phyloP scores from a whole-genome alignment of 1,140 invertebrate genomes.

The Aphaenogaster floridana region DNA sequence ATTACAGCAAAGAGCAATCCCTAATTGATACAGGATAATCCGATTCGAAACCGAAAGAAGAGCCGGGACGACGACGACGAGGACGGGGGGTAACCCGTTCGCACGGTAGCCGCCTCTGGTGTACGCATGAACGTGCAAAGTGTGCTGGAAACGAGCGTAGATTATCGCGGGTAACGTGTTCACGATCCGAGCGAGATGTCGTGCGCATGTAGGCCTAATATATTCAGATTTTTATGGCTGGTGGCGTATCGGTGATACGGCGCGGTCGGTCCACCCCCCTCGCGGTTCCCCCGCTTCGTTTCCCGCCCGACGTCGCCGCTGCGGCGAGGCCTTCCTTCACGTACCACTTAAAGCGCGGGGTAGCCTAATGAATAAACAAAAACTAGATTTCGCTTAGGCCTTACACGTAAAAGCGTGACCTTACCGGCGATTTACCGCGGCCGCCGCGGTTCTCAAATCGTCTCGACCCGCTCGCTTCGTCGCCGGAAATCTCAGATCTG shows the following conservation, averaged over 20 bases:
- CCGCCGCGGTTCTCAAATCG: constrained; percentile 74
- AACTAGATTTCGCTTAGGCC: constrained; percentile 85
- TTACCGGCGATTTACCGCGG: constrained; percentile 79
- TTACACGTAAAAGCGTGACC: constrained; percentile 86
- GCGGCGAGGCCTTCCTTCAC: constrained; percentile 70
- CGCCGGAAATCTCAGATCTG: background rate
- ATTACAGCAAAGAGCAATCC: background rate
- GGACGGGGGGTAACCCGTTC: background rate
- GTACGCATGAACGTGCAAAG: constrained; percentile 74
- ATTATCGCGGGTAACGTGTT: constrained; percentile 82
- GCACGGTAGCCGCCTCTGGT: constrained; percentile 46
- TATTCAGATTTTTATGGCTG: constrained; percentile 87
- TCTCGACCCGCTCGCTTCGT: background rate
- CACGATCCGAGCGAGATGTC: constrained; percentile 82
- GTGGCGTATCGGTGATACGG: constrained; percentile 85
- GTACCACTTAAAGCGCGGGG: constrained; percentile 83
- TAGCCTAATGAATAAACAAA: constrained; percentile 87
- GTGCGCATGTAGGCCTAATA: constrained; percentile 84
- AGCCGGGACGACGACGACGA: background rate
- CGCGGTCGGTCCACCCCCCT: constrained; percentile 53
- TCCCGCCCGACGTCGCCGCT: constrained; percentile 37
- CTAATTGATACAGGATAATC: constrained; percentile 20
- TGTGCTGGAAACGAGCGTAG: constrained; percentile 77
- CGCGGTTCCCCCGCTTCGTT: background rate
- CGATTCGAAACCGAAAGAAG: background rate